Evolutionary conservation across 1,140 invertebrate species (phyloP).

Genomic region (Laupala kohalensis): DNA sequence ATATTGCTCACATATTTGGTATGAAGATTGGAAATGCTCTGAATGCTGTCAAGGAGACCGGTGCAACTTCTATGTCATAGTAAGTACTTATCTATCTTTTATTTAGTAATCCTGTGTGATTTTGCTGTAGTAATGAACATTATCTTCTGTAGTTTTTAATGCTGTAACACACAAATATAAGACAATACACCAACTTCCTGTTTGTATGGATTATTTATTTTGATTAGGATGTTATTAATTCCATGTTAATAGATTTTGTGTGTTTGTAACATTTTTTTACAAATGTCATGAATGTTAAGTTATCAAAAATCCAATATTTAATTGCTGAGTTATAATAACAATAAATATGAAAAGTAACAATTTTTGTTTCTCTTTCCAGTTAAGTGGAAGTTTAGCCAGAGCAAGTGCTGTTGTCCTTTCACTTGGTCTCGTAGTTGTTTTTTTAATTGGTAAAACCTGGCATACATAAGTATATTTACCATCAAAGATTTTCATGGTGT

Average conservation of each 20-base stretch:
- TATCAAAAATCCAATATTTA: too few species aligned
- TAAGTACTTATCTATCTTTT: slow-evolving; percentile 40
- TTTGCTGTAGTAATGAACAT: too few species aligned
- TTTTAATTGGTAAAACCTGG: neutral
- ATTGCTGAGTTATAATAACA: too few species aligned
- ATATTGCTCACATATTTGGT: slow-evolving; percentile 89
- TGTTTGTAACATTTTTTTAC: too few species aligned
- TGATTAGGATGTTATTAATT: too few species aligned
- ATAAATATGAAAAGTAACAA: too few species aligned
- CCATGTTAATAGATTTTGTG: too few species aligned
- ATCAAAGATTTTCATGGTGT: neutral
- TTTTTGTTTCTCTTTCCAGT: slow-evolving; percentile 7
- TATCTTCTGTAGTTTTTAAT: too few species aligned
- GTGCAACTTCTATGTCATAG: slow-evolving; percentile 94
- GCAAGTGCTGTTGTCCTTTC: neutral
- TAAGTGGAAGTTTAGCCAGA: slow-evolving; percentile 3
- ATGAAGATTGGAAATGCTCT: slow-evolving; percentile 92
- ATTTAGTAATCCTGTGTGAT: neutral
- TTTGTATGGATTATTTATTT: too few species aligned
- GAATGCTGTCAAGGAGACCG: slow-evolving; percentile 94
- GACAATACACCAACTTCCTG: too few species aligned
- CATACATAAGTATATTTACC: neutral
- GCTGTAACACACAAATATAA: too few species aligned
- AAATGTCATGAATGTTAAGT: too few species aligned
- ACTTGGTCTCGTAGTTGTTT: neutral